These are phyloP conservation scores for Caenorhabditis wallacei DNA, from an alignment of 2,888 invertebrate genomes.

Conservation along the genomic window DNA sequence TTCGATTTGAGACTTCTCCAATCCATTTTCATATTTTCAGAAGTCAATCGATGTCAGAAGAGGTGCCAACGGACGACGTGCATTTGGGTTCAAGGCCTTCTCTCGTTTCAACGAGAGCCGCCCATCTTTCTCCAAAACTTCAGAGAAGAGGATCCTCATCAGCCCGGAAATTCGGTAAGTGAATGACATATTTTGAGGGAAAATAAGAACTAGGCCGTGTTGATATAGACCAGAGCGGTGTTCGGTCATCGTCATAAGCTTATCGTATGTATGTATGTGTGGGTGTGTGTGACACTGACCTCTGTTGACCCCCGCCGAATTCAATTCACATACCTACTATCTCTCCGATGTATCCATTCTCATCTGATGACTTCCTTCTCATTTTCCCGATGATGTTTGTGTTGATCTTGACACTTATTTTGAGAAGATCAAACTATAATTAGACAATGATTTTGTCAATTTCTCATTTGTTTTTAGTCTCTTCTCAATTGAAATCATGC, in stretches of 20 bases:
- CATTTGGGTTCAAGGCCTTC: conserved; percentile 32
- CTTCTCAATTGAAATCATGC: not conserved
- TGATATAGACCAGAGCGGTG: conserved; percentile 39
- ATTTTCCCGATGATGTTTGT: conserved; percentile 14
- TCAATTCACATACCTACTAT: conserved; percentile 39
- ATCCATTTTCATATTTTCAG: not conserved
- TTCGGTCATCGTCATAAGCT: conserved; percentile 62
- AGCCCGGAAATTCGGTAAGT: conserved; percentile 55
- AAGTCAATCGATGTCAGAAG: conserved; percentile 34
- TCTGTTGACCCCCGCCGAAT: conserved; percentile 53
- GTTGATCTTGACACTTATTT: conserved; percentile 26
- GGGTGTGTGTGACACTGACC: conserved; percentile 45
- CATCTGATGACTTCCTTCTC: conserved; percentile 23
- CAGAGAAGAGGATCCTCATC: conserved; percentile 64
- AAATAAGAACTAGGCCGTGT: conserved; percentile 31
- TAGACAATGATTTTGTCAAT: not conserved
- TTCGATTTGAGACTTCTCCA: too few species aligned
- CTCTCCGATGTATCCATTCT: conserved; percentile 33
- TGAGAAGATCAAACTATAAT: conserved; percentile 17
- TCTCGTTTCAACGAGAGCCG: conserved; percentile 63
- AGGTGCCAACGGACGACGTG: conserved; percentile 31
- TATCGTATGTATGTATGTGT: conserved; percentile 40
- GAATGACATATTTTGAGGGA: not conserved
- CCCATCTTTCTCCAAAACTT: conserved; percentile 60
- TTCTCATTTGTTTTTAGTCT: not conserved